Evolutionary conservation across 2,113 vertebrate species (phyloP).

Genomic region (Scomber japonicus): DNA sequence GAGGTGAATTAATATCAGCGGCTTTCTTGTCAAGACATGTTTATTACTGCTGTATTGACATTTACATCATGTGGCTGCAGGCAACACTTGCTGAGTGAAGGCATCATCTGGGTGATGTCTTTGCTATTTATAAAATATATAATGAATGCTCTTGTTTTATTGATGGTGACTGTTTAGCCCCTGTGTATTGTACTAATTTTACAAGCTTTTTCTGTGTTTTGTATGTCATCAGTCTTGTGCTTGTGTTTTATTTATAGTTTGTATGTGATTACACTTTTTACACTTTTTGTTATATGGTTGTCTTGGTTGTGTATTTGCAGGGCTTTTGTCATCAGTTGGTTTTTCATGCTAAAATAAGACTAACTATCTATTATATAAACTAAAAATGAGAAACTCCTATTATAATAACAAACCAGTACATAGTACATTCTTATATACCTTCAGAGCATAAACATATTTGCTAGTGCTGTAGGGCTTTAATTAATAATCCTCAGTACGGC

Average conservation of each 20-base stretch:
- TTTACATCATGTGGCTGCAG: constrained; percentile 39
- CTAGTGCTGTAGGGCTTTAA: constrained; percentile 41
- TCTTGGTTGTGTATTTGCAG: too few relatives aligned
- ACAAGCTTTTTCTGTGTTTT: too few relatives aligned
- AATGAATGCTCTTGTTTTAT: too few relatives aligned
- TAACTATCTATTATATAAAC: constrained; percentile 49
- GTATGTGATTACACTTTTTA: too few relatives aligned
- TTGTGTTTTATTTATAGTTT: too few relatives aligned
- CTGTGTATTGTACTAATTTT: too few relatives aligned
- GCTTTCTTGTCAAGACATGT: constrained; percentile 51
- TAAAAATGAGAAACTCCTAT: constrained; percentile 48
- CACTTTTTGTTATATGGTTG: too few relatives aligned
- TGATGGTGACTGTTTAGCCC: too few relatives aligned
- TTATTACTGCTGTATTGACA: constrained; percentile 21
- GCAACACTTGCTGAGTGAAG: constrained; percentile 45
- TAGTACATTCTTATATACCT: background rate
- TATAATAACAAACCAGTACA: constrained; percentile 38
- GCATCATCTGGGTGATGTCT: constrained; percentile 37
- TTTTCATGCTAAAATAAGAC: too few relatives aligned
- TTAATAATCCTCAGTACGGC: constrained; percentile 49
- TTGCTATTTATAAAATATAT: constrained; percentile 11
- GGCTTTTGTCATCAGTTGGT: too few relatives aligned
- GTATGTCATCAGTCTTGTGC: too few relatives aligned
- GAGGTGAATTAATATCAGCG: constrained; percentile 8
- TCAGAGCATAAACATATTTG: constrained; percentile 23